Base-by-base conservation (phyloP, 2,113 vertebrate species). In the Dermatemys mawii region DNA sequence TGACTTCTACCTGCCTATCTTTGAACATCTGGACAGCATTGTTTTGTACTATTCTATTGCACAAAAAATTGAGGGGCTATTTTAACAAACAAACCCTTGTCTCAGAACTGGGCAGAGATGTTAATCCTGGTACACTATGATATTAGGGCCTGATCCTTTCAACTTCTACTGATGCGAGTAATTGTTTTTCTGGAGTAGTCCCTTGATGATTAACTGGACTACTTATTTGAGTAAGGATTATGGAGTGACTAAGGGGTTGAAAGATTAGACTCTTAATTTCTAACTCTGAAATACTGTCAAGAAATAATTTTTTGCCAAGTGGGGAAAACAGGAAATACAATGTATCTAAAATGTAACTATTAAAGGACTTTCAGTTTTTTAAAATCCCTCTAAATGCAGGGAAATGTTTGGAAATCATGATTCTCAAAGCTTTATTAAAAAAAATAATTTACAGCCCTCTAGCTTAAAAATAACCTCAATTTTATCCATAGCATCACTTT, bases 41-140 rank as follows among this genome's bases (percentile, higher is more conserved):
- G 0, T 4, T 41, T 83, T 90, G 50, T 67, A 26, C 84, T 17
- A 22, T 3, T 79, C 67, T 88, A 67, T 57, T 83, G 86, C 54
- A 75, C 80, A 90, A n/a, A 19, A 46, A 22, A 21, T 85, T 81
- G 48, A 60, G 32, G 4, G 55, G 84, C 82, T 73, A 26, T 78
- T 91, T 38, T 0, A 82, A 46, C 75, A 86, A 93, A 54, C 60
- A 94, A 94, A 41, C 46, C 90, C n/a, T 60, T 94, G 91, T 91
- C 87, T 93, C 51, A 38, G 83, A 93, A 54, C 17, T 81, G 21
- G 4, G 48, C 49, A 86, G 92, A 11, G 67, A 75, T 73, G 90
- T 57, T 83, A 88, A 84, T 13, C 49, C 7, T 81, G 84, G 2
- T 78, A 27, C 11, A 49, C 13, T n/a, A n/a, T 24, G 88, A 73